Evolutionary conservation across 2,113 vertebrate species (phyloP).

Genomic region (Xiphophorus maculatus): DNA sequence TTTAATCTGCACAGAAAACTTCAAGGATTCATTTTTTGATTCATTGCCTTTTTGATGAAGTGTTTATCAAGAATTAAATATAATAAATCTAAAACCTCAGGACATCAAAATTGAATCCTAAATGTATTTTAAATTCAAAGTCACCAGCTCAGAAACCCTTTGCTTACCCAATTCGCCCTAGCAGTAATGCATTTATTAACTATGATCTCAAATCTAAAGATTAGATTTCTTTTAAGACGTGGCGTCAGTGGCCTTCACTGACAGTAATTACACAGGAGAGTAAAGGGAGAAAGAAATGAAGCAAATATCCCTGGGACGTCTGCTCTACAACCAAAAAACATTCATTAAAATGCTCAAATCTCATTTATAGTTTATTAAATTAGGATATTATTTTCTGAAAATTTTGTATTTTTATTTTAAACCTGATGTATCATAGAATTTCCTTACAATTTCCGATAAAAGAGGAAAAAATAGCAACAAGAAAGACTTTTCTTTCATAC

Average conservation of each 20-base stretch:
- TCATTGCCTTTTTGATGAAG: not conserved
- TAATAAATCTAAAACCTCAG: not conserved
- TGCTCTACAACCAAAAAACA: too few species aligned
- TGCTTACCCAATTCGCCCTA: not conserved
- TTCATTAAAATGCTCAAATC: not conserved
- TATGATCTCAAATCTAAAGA: not conserved
- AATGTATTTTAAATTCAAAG: not conserved
- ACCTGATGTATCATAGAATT: too few species aligned
- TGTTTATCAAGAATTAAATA: not conserved
- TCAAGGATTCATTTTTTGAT: not conserved
- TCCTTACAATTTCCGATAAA: too few species aligned
- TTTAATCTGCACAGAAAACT: too few species aligned
- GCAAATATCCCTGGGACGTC: too few species aligned
- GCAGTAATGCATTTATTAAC: not conserved
- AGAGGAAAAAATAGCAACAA: too few species aligned
- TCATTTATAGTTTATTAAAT: not conserved
- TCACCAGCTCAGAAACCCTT: not conserved
- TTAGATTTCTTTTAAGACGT: too few species aligned
- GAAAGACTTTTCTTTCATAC: not conserved
- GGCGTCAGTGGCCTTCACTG: too few species aligned
- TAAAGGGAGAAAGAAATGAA: too few species aligned
- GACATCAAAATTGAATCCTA: not conserved
- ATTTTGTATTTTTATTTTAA: not conserved
- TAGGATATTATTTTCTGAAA: not conserved
- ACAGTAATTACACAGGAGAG: too few species aligned